phyloP scores from a whole-genome alignment of 2,797 vertebrate genomes.

The Lagorchestes hirsutus region DNA sequence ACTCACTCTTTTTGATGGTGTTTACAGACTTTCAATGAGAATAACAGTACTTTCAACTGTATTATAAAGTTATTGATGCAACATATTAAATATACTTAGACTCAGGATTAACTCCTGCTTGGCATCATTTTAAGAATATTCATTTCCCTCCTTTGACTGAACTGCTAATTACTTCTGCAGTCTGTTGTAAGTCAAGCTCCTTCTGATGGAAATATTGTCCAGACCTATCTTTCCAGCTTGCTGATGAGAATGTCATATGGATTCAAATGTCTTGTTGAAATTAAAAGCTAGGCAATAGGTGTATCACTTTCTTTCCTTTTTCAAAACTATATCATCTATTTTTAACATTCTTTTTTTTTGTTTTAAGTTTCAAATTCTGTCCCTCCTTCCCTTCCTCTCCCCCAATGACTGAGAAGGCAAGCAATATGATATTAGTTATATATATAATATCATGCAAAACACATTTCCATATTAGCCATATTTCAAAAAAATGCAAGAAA shows the following conservation, averaged over 20 bases:
- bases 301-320: conserved; percentile 17
- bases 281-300: conserved; percentile 70
- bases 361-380: not conserved
- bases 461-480: not conserved
- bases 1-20: conserved; percentile 53
- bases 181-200: not conserved
- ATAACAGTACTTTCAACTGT: conserved; percentile 28
- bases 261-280: conserved; percentile 72
- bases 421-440: not conserved
- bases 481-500: not conserved
- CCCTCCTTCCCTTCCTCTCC: not conserved
- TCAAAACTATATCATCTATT: not conserved
- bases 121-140: conserved; percentile 49
- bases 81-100: conserved; percentile 34
- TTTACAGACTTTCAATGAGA: conserved; percentile 41
- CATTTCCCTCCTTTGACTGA: conserved; percentile 65
- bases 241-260: conserved; percentile 78
- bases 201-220: conserved; percentile 40
- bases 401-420: not conserved
- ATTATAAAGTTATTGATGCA: conserved; percentile 57
- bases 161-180: conserved; percentile 77
- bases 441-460: not conserved
- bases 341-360: not conserved
- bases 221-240: conserved; percentile 64
- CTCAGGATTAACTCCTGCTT: conserved; percentile 45